Percentiles rank a stretch among this genome's conserved stretches.
phyloP scores from a whole-genome alignment of 2,888 invertebrate species.

The Tineola bisselliella region DNA sequence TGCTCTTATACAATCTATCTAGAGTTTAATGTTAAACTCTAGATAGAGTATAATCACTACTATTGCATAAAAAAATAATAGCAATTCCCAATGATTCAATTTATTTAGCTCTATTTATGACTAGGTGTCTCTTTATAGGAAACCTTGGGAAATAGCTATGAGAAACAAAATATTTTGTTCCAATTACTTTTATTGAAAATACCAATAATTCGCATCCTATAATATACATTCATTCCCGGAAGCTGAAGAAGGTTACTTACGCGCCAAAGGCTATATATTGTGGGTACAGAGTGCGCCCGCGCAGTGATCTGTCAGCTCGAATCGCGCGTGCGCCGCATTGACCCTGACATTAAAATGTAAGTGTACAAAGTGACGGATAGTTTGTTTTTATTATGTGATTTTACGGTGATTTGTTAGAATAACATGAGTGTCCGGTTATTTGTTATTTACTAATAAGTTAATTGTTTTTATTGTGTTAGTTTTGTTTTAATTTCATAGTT shows the following conservation, averaged over 20 bases:
- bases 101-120: too few relatives aligned
- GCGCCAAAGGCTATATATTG: conserved; percentile 43
- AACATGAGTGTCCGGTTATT: neutral
- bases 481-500: too few relatives aligned
- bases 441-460: neutral
- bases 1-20: too few relatives aligned
- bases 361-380: neutral
- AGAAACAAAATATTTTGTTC: too few relatives aligned
- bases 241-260: conserved; percentile 54
- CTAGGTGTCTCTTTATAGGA: too few relatives aligned
- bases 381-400: conserved; percentile 9
- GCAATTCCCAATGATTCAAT: too few relatives aligned
- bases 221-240: conserved; percentile 36
- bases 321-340: conserved; percentile 24
- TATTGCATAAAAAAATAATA: too few relatives aligned
- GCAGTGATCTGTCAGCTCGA: conserved; percentile 28
- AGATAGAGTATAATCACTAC: too few relatives aligned
- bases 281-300: conserved; percentile 35
- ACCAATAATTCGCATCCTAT: neutral
- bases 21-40: too few relatives aligned
- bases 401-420: conserved; percentile 5
- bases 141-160: too few relatives aligned
- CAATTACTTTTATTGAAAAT: neutral
- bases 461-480: too few relatives aligned
- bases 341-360: conserved; percentile 30